Percentiles rank a stretch among this genome's conserved stretches.
Conservation (phyloP, 2,113 vertebrate genomes). For the Callopanchax toddi region DNA sequence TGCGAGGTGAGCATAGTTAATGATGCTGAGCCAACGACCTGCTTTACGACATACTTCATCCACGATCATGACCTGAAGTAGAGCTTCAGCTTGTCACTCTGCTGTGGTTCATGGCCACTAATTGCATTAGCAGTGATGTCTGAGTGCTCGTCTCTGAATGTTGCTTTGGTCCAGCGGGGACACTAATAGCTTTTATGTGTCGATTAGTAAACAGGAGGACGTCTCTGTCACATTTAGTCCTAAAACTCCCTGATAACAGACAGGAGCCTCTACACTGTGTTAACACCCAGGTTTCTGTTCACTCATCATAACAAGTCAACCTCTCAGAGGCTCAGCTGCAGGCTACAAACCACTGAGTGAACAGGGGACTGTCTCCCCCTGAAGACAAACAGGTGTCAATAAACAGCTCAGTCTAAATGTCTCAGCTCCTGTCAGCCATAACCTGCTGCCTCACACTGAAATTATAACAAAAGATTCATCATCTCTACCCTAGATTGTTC, state of each 20-base stretch:
- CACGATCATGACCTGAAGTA: conserved; percentile 6
- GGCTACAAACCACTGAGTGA: conserved; percentile 20
- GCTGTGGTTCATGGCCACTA: conserved; percentile 39
- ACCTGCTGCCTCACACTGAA: no score
- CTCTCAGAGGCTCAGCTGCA: background rate
- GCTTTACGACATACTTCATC: conserved; percentile 6
- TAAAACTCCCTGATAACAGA: conserved; percentile 29
- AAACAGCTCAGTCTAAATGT: no score
- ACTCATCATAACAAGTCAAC: background rate
- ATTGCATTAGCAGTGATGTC: conserved; percentile 52
- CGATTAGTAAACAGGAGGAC: conserved; percentile 54
- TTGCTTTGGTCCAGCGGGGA: conserved; percentile 48
- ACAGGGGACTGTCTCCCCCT: no score
- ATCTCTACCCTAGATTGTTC: no score
- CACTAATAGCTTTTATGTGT: conserved; percentile 49
- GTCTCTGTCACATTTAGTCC: conserved; percentile 19
- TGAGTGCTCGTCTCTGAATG: conserved; percentile 46
- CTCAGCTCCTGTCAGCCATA: no score
- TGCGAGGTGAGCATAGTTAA: conserved; percentile 14
- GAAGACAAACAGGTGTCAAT: no score
- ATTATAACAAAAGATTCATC: no score
- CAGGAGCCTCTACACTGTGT: conserved; percentile 3
- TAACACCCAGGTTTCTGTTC: no score
- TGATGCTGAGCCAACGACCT: conserved; percentile 12
- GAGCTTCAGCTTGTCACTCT: background rate